Conservation (phyloP, 1,140 invertebrate species). For the Pteromalus puparum region DNA sequence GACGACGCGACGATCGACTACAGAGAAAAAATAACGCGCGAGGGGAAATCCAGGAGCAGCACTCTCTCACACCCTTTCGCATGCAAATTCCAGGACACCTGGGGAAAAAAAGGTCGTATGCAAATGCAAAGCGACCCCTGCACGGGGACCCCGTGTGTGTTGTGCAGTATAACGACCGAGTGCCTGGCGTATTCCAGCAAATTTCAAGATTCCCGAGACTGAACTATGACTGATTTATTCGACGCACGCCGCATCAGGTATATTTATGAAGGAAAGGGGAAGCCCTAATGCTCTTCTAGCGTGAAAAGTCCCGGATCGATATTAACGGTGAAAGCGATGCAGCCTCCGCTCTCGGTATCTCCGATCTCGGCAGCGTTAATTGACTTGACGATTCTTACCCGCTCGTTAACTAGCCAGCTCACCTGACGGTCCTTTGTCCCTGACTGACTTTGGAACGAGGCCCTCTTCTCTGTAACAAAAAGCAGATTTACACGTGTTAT, state of each 20-base stretch:
- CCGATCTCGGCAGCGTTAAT: slow-evolving; percentile 50
- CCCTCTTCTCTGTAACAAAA: slow-evolving; percentile 30
- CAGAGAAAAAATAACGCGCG: slow-evolving; percentile 33
- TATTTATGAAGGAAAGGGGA: not conserved
- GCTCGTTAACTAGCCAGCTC: not conserved
- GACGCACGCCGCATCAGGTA: not conserved
- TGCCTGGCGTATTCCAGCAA: not conserved
- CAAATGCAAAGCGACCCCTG: slow-evolving; percentile 61
- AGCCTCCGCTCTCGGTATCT: slow-evolving; percentile 34
- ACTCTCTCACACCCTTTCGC: slow-evolving; percentile 61
- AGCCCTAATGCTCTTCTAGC: too few species aligned
- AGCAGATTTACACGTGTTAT: slow-evolving; percentile 18
- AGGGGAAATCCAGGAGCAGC: slow-evolving; percentile 59
- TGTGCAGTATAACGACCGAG: not conserved
- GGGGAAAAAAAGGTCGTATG: slow-evolving; percentile 68
- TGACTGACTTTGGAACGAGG: not conserved
- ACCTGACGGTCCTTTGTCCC: not conserved
- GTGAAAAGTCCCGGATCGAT: not conserved
- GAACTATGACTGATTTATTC: slow-evolving; percentile 54
- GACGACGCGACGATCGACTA: slow-evolving; percentile 9
- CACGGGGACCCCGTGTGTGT: not conserved
- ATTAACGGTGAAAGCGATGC: not conserved
- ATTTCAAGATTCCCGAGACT: slow-evolving; percentile 50
- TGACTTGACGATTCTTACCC: slow-evolving; percentile 54
- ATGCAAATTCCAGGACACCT: slow-evolving; percentile 70